Base-by-base conservation (phyloP, 2,888 invertebrate species). In the Eumacrocentrus americanus region DNA sequence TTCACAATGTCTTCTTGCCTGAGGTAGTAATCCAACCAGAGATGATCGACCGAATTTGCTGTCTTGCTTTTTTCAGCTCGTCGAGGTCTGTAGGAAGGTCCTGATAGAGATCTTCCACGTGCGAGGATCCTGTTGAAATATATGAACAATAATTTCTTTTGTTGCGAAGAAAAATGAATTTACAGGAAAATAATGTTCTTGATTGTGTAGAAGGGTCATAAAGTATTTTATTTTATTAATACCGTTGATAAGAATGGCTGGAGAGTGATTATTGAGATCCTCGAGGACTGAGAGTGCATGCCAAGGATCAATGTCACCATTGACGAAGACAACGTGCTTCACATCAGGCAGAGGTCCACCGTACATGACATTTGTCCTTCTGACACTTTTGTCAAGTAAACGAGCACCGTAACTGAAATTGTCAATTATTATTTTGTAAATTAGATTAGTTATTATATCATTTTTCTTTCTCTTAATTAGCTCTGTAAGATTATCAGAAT, bases 261-360 rank as follows among this genome's bases (percentile, higher is more conserved):
- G 75, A 0, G 78, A 68, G 0, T 16, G 54, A 25, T 67, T 55
- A 53, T 74, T 75, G 20, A 76, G 64, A 68, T 84, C 83, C 66
- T 83, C 76, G 9, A 84, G 72, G 14, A 87, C 73, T 7, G 87
- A 83, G 1, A 87, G 75, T 34, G 77, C 77, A 67, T 85, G 84
- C 84, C 86, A 87, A 1, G 87, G 87, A 72, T 88, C 87, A 48
- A 85, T 70, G 34, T 84, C 83, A 3, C 87, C 87, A 68, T 87
- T 87, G 0, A 84, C 82, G 70, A 86, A 87, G 12, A 87, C 82
- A 0, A 87, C 85, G 20, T 84, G 81, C 0, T 78, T 83, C 0
- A 86, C 81, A 63, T 85, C 84, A 2, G 85, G 84, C 11, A 72
- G 70, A 47, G 76, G 63, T 35, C 83, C 84, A 23, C 85, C 84